Conservation (phyloP, 2,888 invertebrate species). For the Tipula lateralis region DNA sequence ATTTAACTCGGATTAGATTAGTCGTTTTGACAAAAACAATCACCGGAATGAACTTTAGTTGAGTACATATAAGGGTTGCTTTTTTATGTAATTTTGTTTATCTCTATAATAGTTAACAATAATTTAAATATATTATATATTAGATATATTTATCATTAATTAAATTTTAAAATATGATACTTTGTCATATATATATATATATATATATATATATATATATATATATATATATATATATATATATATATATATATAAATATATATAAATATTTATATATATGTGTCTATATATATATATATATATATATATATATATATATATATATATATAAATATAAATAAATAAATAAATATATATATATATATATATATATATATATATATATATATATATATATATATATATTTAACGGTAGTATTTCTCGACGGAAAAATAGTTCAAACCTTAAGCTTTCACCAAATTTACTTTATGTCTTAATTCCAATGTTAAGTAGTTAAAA, state of each 20-base stretch:
- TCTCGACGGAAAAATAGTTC: too few species aligned
- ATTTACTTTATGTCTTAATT: too few species aligned
- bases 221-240: slow-evolving; percentile 5
- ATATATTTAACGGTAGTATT: too few species aligned
- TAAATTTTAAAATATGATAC: too few species aligned
- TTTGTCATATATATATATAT: too few species aligned
- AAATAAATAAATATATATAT: background rate
- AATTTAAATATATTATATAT: background rate
- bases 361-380: slow-evolving; percentile 5
- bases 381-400: background rate
- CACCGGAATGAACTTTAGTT: background rate
- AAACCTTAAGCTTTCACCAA: too few species aligned
- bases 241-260: background rate
- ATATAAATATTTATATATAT: background rate
- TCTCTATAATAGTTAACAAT: background rate
- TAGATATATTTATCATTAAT: too few species aligned
- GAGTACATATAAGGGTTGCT: background rate
- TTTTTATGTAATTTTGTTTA: background rate
- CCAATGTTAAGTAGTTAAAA: too few species aligned
- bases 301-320: slow-evolving; percentile 5
- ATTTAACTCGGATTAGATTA: background rate
- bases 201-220: slow-evolving; percentile 5
- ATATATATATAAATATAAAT: background rate
- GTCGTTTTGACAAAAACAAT: background rate
- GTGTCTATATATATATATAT: background rate